Base-by-base conservation (phyloP, 2,888 invertebrate genomes). In the Noctua pronuba region DNA sequence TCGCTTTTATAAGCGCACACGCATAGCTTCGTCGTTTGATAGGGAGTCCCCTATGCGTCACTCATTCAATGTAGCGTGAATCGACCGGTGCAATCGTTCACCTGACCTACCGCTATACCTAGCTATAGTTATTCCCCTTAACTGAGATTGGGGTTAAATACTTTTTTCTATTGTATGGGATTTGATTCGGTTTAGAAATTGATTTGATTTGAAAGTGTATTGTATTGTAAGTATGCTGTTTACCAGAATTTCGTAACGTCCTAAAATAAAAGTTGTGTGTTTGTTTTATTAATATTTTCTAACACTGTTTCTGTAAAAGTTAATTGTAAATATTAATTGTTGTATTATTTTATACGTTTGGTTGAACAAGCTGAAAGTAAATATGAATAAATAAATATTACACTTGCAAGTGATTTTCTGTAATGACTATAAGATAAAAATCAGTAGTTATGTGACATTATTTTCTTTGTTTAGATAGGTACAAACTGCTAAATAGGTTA, bases 21-120 rank as follows among this genome's bases (percentile, higher is more conserved):
- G 92, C 92, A 90, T 86, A 85, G 83, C 72, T 79, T 75, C 62
- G 35, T 31, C 49, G 85, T 75, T 82, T 83, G 89, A 89, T 89
- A 88, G 92, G 92, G 90, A 92, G 88, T 91, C 90, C 92, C 92
- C 92, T 90, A 79, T 87, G 91, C 90, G 90, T 91, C 91, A 92
- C 77, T 87, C 90, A 90, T 91, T 92, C 88, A 92, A n/a, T 60
- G 67, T 73, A 82, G 65, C 76, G 73, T 87, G 84, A 86, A 88
- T 88, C 74, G 84, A 60, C 62, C 71, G 44, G 69, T 69, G 74
- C 58, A 46, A 52, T 80, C 60, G 64, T 68, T 72, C 76, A 83
- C 80, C 84, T 84, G 79, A 74, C 71, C 35, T 77, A 66, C 71
- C 31, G 81, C 73, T 78, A 73, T 65, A 65, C 6, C 58, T 69